Evolutionary conservation across 2,888 invertebrate species (phyloP).

Genomic region (Mythimna vitellina): DNA sequence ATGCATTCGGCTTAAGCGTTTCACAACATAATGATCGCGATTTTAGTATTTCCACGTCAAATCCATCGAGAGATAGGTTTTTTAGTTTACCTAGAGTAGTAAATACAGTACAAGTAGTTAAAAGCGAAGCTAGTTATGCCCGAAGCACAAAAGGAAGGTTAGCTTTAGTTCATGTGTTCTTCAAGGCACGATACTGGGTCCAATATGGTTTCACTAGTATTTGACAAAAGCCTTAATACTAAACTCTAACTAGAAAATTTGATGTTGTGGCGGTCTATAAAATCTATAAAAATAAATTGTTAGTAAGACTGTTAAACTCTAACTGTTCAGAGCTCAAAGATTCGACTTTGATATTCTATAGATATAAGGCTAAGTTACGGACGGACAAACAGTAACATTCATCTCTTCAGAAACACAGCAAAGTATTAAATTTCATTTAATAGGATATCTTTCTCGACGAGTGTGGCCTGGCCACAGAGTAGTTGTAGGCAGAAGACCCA

Average conservation of each 20-base stretch:
- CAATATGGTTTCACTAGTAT: background rate
- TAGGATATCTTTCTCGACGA: slow-evolving; percentile 47
- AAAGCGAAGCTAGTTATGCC: background rate
- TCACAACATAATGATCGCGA: background rate
- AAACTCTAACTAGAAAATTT: no score
- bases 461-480: slow-evolving; percentile 22
- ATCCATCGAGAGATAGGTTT: background rate
- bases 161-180: background rate
- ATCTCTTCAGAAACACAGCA: slow-evolving; percentile 43
- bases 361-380: slow-evolving; percentile 6
- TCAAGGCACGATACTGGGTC: slow-evolving; percentile 4
- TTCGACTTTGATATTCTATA: background rate
- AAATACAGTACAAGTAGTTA: background rate
- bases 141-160: background rate
- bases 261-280: no score
- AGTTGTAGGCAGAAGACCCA: slow-evolving; percentile 26
- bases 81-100: no score
- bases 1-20: background rate
- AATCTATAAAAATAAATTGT: background rate
- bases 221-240: background rate
- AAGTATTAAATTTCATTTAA: slow-evolving; percentile 57
- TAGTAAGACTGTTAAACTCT: background rate
- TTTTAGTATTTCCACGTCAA: background rate
- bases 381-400: slow-evolving; percentile 38
- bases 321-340: slow-evolving; percentile 9